Percentiles rank a stretch among this genome's conserved stretches.
These are phyloP conservation scores for Acleris literana DNA, from an alignment of 2,888 invertebrate genomes.

Conservation along the genomic window DNA sequence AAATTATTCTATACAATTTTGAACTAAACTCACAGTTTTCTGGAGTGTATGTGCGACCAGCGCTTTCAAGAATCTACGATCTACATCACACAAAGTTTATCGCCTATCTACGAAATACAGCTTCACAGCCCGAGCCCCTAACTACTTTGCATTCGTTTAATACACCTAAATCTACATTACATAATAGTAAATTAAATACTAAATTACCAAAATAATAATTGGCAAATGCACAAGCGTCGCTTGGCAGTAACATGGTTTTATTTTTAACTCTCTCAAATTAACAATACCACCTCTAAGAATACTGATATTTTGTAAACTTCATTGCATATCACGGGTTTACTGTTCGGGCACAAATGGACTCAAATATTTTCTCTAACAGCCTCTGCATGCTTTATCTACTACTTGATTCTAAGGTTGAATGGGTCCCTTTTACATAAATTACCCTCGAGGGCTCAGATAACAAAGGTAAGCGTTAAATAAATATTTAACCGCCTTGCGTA, in stretches of 20 bases:
- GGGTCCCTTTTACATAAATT: too few relatives aligned
- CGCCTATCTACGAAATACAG: conserved; percentile 47
- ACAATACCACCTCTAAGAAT: conserved; percentile 25
- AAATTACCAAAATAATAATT: conserved; percentile 31
- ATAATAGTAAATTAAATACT: conserved; percentile 20
- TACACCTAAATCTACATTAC: conserved; percentile 19
- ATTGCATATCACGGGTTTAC: background rate
- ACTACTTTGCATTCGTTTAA: conserved; percentile 30
- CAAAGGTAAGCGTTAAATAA: too few relatives aligned
- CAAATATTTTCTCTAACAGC: too few relatives aligned
- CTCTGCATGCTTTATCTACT: too few relatives aligned
- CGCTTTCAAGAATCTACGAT: conserved; percentile 21
- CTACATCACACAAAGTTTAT: conserved; percentile 25
- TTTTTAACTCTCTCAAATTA: conserved; percentile 18
- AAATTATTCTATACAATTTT: conserved; percentile 11
- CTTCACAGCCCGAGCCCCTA: conserved; percentile 58
- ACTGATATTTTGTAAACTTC: conserved; percentile 29
- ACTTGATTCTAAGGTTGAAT: too few relatives aligned
- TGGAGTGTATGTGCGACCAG: conserved; percentile 31
- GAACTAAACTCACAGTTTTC: conserved; percentile 15
- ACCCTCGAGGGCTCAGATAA: too few relatives aligned
- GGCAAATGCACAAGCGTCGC: conserved; percentile 32
- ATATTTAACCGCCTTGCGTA: too few relatives aligned
- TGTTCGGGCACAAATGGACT: background rate
- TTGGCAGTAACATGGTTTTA: conserved; percentile 32